These are phyloP conservation scores for Emberiza fucata DNA, from an alignment of 2,113 vertebrate species.

Conservation along the genomic window DNA sequence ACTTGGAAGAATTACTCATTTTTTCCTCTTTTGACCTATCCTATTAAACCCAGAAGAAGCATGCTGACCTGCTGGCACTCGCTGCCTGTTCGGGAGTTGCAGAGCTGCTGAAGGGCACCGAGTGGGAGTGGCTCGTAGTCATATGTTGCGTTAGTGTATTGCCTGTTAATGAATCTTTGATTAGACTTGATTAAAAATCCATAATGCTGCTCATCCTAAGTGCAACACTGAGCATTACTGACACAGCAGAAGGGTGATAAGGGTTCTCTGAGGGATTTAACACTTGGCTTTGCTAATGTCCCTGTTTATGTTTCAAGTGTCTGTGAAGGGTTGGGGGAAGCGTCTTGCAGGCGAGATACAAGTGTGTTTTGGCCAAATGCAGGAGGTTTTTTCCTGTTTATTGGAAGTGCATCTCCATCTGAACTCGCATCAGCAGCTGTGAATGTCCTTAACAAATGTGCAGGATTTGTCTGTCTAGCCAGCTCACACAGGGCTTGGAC, in stretches of 20 bases:
- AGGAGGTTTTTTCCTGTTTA: constrained; percentile 11
- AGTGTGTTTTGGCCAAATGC: not conserved
- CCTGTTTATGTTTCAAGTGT: not conserved
- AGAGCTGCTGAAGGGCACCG: not conserved
- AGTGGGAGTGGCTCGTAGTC: not conserved
- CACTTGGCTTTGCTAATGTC: not conserved
- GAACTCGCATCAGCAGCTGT: not conserved
- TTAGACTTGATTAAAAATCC: constrained; percentile 67
- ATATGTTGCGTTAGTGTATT: constrained; percentile 21
- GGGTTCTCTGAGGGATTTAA: constrained; percentile 33
- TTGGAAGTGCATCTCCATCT: not conserved
- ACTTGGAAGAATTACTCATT: not conserved
- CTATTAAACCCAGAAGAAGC: not conserved
- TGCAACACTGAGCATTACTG: not conserved
- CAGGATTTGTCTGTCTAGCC: not conserved
- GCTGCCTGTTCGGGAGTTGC: not conserved
- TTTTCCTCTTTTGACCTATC: not conserved
- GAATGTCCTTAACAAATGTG: not conserved
- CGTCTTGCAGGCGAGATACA: not conserved
- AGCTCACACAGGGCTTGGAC: fast-evolving
- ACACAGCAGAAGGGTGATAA: constrained; percentile 2
- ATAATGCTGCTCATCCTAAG: constrained; percentile 7
- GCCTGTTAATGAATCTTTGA: constrained; percentile 67
- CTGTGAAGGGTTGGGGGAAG: not conserved
- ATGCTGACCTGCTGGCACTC: not conserved